A percentile compares a stretch with the other conserved stretches of the same genome.
These are phyloP conservation scores for Trachymyrmex cornetzi DNA, from an alignment of 1,140 invertebrate species.

Conservation along the genomic window DNA sequence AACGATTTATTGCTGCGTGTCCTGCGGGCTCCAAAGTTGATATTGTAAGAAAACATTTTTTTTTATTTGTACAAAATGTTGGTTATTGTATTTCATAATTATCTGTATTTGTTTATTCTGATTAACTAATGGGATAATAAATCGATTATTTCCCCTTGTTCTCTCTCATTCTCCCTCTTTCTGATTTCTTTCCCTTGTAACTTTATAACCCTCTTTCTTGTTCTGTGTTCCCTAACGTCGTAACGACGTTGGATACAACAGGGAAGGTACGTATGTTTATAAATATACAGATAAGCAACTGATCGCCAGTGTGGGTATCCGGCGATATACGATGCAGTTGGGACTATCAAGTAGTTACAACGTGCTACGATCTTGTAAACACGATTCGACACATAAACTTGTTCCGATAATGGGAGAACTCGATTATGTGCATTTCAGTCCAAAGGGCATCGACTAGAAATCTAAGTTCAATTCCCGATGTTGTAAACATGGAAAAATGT, in stretches of 20 bases:
- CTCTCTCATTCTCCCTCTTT: not conserved
- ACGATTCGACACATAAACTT: conserved; percentile 42
- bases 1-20: not conserved
- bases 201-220: not conserved
- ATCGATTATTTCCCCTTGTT: not conserved
- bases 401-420: conserved; percentile 40
- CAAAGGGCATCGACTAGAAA: conserved; percentile 40
- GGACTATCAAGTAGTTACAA: conserved; percentile 54
- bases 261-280: conserved; percentile 47
- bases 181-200: not conserved
- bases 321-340: conserved; percentile 39
- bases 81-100: not conserved
- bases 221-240: not conserved
- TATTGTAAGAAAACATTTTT: not conserved
- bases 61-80: not conserved
- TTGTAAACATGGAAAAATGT: conserved; percentile 29
- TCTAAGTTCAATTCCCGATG: conserved; percentile 41
- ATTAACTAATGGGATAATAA: not conserved
- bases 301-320: conserved; percentile 23
- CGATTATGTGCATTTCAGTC: conserved; percentile 33
- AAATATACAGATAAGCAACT: conserved; percentile 54
- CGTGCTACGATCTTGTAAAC: conserved; percentile 52
- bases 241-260: not conserved
- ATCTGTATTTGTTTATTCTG: not conserved
- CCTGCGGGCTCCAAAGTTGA: not conserved